Evolutionary conservation across 1,140 invertebrate species (phyloP), one percentile per base, ranked within the genome.

Genomic region (Drosophila murphyi): DNA sequence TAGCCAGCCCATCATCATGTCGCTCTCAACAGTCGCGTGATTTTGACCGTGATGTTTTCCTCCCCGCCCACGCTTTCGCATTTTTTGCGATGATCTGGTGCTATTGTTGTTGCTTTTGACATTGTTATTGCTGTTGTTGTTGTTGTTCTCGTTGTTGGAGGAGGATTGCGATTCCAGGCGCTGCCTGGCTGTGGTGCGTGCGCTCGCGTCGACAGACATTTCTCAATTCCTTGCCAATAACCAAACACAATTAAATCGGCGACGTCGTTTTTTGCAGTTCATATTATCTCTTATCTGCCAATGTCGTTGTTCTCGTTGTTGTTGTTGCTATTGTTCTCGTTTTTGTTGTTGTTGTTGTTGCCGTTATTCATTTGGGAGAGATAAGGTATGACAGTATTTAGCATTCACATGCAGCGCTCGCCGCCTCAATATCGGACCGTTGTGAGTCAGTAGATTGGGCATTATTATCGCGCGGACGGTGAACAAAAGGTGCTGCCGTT

Each of bases 1-100:
- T 5, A 99, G 95, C 97, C 98, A 99, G 29, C 99, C 99, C 92
- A 97, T 97, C 95, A 97, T 97, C 57, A 96, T 95, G 74, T 96
- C 95, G 60, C 94, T 39, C 3, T 59, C 64, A 20, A 3, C 12
- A 3, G 41, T 32, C n/a, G 37, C 28, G 7, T 57, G 54, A 43
- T n/a, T 52, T 20, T 20, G 20, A 20, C 20, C 20, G 20, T n/a
- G 10, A 2, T 2, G 47, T 10, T 5, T n/a, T 43, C 39, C 10
- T n/a, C 39, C 39, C 39, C 51, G 35, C 2, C 39, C 48, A 2
- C 64, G 55, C 6, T 54, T 68, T 5, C 45, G 34, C 8, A 31
- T n/a, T 12, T 61, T 73, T 10, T 60, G 63, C 29, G 71, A 37
- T n/a, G 54, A 41, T 68, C 55, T 63, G 45, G 31, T 52, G 34